phyloP scores from a whole-genome alignment of 2,888 invertebrate species.

The Phragmatobia fuliginosa region DNA sequence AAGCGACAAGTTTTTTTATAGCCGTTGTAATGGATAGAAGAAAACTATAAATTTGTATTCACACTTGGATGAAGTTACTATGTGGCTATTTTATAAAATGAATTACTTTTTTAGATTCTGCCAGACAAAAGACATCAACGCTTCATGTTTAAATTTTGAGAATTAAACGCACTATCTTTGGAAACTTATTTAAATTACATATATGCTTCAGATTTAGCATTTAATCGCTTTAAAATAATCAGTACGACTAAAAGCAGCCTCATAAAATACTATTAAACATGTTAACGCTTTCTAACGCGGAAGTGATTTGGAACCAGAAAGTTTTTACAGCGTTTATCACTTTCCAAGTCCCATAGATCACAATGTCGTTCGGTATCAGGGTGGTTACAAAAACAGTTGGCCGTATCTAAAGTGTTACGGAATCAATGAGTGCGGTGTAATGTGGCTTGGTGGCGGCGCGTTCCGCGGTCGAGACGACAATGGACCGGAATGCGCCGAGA shows the following conservation, averaged over 20 bases:
- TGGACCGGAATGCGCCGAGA: constrained; percentile 68
- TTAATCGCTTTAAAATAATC: background rate
- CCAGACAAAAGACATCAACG: constrained; percentile 62
- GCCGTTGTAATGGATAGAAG: constrained; percentile 3
- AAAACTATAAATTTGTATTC: constrained; percentile 2
- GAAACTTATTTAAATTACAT: background rate
- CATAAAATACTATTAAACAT: background rate
- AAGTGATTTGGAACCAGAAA: constrained; percentile 1
- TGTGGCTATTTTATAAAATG: background rate
- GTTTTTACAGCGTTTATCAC: constrained; percentile 8
- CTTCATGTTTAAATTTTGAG: constrained; percentile 21
- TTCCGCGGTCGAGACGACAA: constrained; percentile 59
- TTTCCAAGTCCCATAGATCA: constrained; percentile 55
- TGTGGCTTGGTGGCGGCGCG: constrained; percentile 64
- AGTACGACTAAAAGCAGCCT: constrained; percentile 1
- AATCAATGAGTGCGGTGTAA: constrained; percentile 66
- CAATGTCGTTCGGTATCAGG: constrained; percentile 35
- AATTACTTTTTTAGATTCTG: background rate
- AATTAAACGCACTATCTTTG: background rate
- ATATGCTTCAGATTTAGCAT: background rate
- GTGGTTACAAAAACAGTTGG: constrained; percentile 56
- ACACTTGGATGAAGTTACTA: background rate
- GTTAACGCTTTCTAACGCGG: constrained; percentile 3
- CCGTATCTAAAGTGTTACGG: constrained; percentile 61
- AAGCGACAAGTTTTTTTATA: constrained; percentile 21